Evolutionary conservation across 1,140 invertebrate species (phyloP).

Genomic region (Samia ricini): DNA sequence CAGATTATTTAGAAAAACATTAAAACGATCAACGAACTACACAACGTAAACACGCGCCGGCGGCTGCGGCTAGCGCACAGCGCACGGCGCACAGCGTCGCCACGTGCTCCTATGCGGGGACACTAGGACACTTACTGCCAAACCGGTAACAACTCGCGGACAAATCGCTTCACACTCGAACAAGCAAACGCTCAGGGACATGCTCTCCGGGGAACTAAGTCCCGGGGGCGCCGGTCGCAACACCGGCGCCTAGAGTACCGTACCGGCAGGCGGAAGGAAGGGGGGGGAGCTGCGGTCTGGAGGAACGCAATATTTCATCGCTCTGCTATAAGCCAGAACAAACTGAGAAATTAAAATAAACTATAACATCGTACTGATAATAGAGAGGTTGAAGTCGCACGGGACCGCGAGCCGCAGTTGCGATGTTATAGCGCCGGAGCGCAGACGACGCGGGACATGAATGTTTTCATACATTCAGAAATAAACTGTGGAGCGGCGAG

Average conservation of each 20-base stretch:
- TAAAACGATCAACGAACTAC: too few relatives aligned
- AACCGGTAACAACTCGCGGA: background rate
- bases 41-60: too few relatives aligned
- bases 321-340: constrained; percentile 15
- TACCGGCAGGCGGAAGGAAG: too few relatives aligned
- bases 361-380: background rate
- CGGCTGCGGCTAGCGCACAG: too few relatives aligned
- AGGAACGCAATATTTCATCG: constrained; percentile 20
- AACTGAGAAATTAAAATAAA: background rate
- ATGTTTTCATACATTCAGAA: constrained; percentile 53
- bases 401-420: constrained; percentile 1
- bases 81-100: background rate
- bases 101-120: background rate
- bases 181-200: constrained; percentile 15
- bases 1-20: too few relatives aligned
- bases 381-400: background rate
- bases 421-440: too few relatives aligned
- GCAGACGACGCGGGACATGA: constrained; percentile 45
- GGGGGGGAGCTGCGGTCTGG: background rate
- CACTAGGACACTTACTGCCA: background rate
- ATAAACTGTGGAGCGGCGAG: constrained; percentile 31
- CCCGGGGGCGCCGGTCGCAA: too few relatives aligned
- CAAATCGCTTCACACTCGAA: background rate
- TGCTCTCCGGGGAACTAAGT: constrained; percentile 19
- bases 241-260: too few relatives aligned